Evolutionary conservation across 2,113 vertebrate species (phyloP), one percentile per base, ranked within the genome.

Genomic region (Corydoras sp.): DNA sequence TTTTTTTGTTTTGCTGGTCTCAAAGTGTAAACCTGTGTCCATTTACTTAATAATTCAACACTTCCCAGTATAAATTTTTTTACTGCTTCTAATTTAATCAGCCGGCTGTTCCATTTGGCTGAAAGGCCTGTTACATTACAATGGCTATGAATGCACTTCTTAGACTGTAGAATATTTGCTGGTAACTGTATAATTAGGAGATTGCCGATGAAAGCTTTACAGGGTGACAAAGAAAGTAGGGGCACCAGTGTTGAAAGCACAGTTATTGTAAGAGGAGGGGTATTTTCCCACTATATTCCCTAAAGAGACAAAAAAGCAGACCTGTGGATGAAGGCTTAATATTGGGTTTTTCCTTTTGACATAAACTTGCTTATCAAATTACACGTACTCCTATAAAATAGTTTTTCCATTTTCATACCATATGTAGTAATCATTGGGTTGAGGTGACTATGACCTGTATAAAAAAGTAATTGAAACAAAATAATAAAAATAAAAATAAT

Each of bases 121-220:
- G 76, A 77, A 84, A 81, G 79, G 54, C 29, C 48, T 8, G 35
- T 43, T 8, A 43, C 35, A 8, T 43, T 43, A 43, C 35, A 43
- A 43, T 43, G 2, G 2, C 2, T 43, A 43, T 43, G 35, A 43
- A 43, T 43, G 35, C 35, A 43, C 35, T 43, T 43, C 35, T 8
- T 43, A 4, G 35, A 43, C 18, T 24, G 18, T 24, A 24, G 18
- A 24, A 24, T 24, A 24, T 24, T 24, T 24, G 18, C 18, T 24
- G 18, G 18, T 24, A 24, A 24, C 18, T 43, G 35, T 43, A 76
- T 76, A 75, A 81, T 65, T 77, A 81, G 83, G 80, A 77, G 76
- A 31, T 76, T 74, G 81, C 83, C 81, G 88, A 83, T 87, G 87
- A 89, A 76, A 85, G 83, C 73, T 89, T 88, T 88, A 87, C 85